Conservation (phyloP, 2,888 invertebrate species). For the Drosophila nigritarsus region DNA sequence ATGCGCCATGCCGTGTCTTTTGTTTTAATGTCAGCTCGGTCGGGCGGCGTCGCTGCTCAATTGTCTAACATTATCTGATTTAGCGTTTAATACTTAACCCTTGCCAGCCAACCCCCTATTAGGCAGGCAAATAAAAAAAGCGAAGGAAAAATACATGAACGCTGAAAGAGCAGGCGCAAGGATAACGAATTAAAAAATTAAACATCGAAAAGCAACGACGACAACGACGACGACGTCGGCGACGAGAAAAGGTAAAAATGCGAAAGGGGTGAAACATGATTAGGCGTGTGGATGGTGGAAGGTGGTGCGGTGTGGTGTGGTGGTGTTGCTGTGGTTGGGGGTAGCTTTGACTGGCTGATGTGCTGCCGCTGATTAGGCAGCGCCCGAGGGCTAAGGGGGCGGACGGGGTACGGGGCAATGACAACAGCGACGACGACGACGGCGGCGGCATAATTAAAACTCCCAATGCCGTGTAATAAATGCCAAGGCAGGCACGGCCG, state of each 20-base stretch:
- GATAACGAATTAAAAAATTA: constrained; percentile 83
- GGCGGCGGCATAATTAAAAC: constrained; percentile 74
- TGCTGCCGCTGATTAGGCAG: constrained; percentile 77
- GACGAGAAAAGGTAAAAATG: constrained; percentile 69
- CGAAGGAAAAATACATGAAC: constrained; percentile 19
- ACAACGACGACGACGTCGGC: constrained; percentile 27
- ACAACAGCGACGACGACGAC: constrained; percentile 33
- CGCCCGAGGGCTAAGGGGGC: constrained; percentile 44
- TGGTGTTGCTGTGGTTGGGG: constrained; percentile 9
- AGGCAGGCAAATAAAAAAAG: constrained; percentile 46
- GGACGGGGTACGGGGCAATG: constrained; percentile 4
- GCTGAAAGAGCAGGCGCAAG: constrained; percentile 69
- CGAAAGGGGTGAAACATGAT: constrained; percentile 78
- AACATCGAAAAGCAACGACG: constrained; percentile 75
- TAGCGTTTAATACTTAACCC: constrained; percentile 80
- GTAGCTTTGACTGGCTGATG: constrained; percentile 54
- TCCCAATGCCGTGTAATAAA: constrained; percentile 77
- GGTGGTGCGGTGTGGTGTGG: constrained; percentile 4
- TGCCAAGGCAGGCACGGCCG: constrained; percentile 80
- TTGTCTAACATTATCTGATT: constrained; percentile 81
- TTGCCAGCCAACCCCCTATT: constrained; percentile 54
- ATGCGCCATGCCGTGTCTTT: constrained; percentile 58
- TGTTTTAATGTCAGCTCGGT: constrained; percentile 76
- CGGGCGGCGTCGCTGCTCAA: constrained; percentile 72
- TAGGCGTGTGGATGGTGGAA: constrained; percentile 64